Base-by-base conservation (phyloP, 2,888 invertebrate genomes). In the Apamea crenata region DNA sequence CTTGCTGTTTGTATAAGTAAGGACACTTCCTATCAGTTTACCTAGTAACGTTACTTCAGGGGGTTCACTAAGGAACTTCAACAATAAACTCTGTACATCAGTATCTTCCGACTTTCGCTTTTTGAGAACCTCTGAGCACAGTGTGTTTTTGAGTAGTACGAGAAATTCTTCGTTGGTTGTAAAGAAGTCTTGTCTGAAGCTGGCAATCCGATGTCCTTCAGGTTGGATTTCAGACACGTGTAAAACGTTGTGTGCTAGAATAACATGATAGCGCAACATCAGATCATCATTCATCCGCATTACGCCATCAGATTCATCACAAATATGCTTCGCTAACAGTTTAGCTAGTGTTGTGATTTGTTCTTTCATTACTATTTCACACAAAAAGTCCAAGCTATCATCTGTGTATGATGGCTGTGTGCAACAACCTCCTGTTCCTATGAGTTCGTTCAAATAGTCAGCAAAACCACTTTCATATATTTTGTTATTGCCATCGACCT, bases 121-220 rank as follows among this genome's bases (percentile, higher is more conserved):
- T 75, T 81, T 82, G 6, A 87, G 65, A 53, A 82, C 56, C 59
- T 77, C 82, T 32, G 71, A 63, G 29, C 69, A 83, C 29, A 88
- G 32, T 14, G 25, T 59, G 21, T 83, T 63, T 74, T 73, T 86
- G 12, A 89, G 61, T 4, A 82, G 59, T 16, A 59, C 21, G 21
- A 88, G 3, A 44, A 75, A 81, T 65, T 83, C 74, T 2, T 88
- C 77, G 0, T 82, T 40, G 4, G 59, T 47, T 16, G 59, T 61
- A n/a, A 88, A 86, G 53, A 89, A 84, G 16, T 85, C 81, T 36
- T 36, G 21, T n/a, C 80, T 83, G 56, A 89, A 85, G 21, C 56
- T 81, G 12, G 74, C 77, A 7, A 21, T 32, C 8, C 89, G 82
- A 32, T 87, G 32, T 29, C 71, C 78, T 29, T 80, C 77, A 32